phyloP scores from a whole-genome alignment of 2,113 vertebrate genomes.

The Nothocercus julius region DNA sequence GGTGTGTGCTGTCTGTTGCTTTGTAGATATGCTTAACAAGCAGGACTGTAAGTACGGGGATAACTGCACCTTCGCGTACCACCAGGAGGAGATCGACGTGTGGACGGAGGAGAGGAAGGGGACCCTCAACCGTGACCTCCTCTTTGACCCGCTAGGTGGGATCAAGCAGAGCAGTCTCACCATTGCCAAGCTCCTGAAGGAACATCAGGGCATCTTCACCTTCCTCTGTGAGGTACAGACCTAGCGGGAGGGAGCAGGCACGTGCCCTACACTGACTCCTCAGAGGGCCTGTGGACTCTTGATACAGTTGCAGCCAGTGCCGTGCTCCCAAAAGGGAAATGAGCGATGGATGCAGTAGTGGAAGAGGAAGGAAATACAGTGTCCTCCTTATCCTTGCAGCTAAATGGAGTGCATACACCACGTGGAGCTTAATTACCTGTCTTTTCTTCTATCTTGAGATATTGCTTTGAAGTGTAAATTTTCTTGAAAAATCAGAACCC shows the following conservation, averaged over 20 bases:
- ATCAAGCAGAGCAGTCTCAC: constrained; percentile 82
- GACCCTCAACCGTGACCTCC: constrained; percentile 85
- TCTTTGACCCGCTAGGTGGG: constrained; percentile 83
- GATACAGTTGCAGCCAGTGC: neutral
- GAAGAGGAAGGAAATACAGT: neutral
- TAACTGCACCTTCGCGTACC: constrained; percentile 95
- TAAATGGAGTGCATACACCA: neutral
- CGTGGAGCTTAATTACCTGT: neutral
- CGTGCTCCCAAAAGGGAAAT: neutral
- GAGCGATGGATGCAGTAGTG: neutral
- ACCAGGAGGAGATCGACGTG: constrained; percentile 96
- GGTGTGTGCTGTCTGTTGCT: constrained; percentile 78
- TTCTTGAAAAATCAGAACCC: neutral
- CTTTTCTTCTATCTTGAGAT: neutral
- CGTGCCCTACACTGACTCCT: neutral
- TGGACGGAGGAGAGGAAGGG: constrained; percentile 94
- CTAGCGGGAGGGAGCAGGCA: neutral
- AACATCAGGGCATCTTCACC: constrained; percentile 90
- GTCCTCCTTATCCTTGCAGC: neutral
- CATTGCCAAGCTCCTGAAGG: constrained; percentile 86
- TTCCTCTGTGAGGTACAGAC: constrained; percentile 92
- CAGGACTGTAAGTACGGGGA: constrained; percentile 92
- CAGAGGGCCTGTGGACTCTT: neutral
- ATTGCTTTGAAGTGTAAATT: neutral
- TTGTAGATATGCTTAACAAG: constrained; percentile 88